These are phyloP conservation scores for Pardosa pseudoannulata DNA, from an alignment of 2,888 invertebrate genomes.

Conservation along the genomic window DNA sequence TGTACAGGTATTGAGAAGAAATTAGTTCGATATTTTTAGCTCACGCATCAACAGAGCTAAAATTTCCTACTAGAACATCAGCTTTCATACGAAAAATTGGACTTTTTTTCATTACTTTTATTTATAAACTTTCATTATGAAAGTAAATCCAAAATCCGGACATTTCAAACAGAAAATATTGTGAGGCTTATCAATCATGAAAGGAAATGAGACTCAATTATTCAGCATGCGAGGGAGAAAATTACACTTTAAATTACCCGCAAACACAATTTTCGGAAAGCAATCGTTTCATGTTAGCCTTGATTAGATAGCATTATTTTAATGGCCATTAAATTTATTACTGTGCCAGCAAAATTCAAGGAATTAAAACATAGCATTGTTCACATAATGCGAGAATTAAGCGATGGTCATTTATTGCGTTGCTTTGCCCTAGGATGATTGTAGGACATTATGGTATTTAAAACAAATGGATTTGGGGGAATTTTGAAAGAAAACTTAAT, in stretches of 20 bases:
- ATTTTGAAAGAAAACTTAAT: no score
- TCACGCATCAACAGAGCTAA: no score
- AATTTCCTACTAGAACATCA: no score
- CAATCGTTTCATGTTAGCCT: constrained; percentile 5
- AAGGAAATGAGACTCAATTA: constrained; percentile 7
- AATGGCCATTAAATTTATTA: constrained; percentile 19
- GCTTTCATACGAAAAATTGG: no score
- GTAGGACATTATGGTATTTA: no score
- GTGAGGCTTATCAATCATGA: neutral
- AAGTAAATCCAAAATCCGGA: neutral
- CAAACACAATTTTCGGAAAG: constrained; percentile 6
- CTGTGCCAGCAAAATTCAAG: neutral
- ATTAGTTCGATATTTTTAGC: no score
- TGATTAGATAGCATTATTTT: constrained; percentile 10
- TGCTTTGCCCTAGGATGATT: no score
- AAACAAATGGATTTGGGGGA: no score
- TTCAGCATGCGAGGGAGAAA: neutral
- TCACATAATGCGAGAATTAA: neutral
- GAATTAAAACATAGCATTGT: neutral
- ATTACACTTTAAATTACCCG: constrained; percentile 10
- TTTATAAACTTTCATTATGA: neutral
- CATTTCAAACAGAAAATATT: neutral
- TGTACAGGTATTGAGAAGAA: no score
- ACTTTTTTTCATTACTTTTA: neutral
- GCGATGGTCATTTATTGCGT: neutral